Base-by-base conservation (phyloP, 2,797 vertebrate species). In the Morelia viridis region DNA sequence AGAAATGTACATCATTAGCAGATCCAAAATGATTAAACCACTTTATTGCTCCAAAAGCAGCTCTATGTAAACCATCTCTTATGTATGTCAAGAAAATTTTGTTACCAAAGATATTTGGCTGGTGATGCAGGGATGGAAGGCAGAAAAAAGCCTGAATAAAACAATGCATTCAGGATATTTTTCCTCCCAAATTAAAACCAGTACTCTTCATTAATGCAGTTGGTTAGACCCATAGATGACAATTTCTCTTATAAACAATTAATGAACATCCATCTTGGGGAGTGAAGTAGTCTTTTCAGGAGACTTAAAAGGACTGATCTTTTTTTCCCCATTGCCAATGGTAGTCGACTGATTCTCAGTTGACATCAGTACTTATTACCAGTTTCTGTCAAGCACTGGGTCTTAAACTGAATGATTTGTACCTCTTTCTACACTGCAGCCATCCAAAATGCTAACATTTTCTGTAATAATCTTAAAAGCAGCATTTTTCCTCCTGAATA, bases 371-470 rank as follows among this genome's bases (percentile, higher is more conserved):
- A 95, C 93, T 90, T 50, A 93, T 92, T 89, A 84, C 90, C 46
- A 22, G 28, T 95, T 85, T 61, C 93, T 93, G 93, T 26, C 91
- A 96, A 96, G 95, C 87, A 80, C 85, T 95, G 91, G 93, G 91
- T 91, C 96, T 95, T 92, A 41, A 19, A 86, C 93, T 92, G 87
- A 92, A 95, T 90, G 95, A 94, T 92, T 85, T 64, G 93, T 93
- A 95, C 92, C 76, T 91, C 91, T 88, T 92, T 85, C 95, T 92
- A 83, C 46, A 35, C 19, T 53, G 71, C 28, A 93, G 87, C 89
- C 94, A 58, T 95, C 90, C 87, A 94, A 95, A 94, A 95, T 31
- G 92, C 35, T 94, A 90, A 95, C 91, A 93, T 95, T 93, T 94
- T 91, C 90, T 87, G 88, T 68, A 89, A 91, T 91, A 91, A 89